Evolutionary conservation across 2,888 invertebrate genomes (phyloP), one percentile per base, ranked within the genome.

Genomic region (Pharmacophagus antenor): DNA sequence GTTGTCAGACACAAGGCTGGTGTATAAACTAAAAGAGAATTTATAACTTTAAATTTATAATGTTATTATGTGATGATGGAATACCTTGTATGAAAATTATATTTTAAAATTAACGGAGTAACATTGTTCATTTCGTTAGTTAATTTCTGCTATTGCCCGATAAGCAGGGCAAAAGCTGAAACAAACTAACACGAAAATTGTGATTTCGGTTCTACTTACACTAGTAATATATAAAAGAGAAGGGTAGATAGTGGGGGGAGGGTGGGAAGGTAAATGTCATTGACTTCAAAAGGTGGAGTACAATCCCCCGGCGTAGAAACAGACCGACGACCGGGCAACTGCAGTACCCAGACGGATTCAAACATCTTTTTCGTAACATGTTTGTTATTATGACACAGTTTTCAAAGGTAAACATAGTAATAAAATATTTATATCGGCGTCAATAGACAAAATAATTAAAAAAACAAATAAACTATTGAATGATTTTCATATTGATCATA

Each of bases 181-280:
- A 68, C 68, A 70, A 80, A 77, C 83, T 80, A 80, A 82, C 84
- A 73, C 75, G 72, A 82, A 83, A 82, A 76, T 74, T 80, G 77
- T 76, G 77, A 68, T 74, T 37, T 37, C n/a, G n/a, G 68, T 72
- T 74, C 70, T 72, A 75, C 71, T 70, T 69, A 69, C 69, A 64
- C 67, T 67, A 63, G 69, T 70, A 74, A 74, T 67, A 79, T 80
- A 77, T 77, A 82, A 74, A 72, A 60, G 62, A 65, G 67, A 66
- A 84, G 77, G 76, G 69, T 64, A 85, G 77, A n/a, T 37, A n/a
- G 37, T 15, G 37, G n/a, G 37, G 37, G 37, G 77, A n/a, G 15
- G 15, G 37, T 15, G 37, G n/a, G 37, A n/a, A n/a, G 5, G 37
- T 37, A n/a, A 37, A 37, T n/a, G 37, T 37, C 37, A 85, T 84